Conservation (phyloP, 2,888 invertebrate species). For the Nomada ruficornis region DNA sequence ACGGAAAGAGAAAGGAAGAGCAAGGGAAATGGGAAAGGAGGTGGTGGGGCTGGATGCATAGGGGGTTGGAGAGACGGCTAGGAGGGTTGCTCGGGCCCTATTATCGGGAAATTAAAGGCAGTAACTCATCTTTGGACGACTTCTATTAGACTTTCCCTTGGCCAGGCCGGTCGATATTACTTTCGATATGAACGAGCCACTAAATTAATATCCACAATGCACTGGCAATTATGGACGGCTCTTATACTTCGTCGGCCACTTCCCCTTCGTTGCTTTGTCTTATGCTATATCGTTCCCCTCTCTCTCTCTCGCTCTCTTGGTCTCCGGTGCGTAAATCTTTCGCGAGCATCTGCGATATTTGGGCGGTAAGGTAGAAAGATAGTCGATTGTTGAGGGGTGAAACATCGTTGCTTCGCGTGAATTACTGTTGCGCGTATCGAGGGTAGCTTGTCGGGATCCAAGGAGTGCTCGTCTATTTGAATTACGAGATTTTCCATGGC, state of each 20-base stretch:
- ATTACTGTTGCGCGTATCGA: not conserved
- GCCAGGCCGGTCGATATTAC: slow-evolving; percentile 80
- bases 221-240: slow-evolving; percentile 80
- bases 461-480: not conserved
- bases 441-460: not conserved
- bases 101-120: slow-evolving; percentile 82
- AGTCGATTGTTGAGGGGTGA: not conserved
- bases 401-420: not conserved
- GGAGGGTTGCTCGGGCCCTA: slow-evolving; percentile 75
- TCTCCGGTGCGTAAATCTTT: slow-evolving; percentile 51
- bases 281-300: not conserved
- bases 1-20: slow-evolving; percentile 56
- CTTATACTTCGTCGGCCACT: slow-evolving; percentile 53
- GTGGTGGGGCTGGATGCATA: slow-evolving; percentile 23
- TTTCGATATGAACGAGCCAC: slow-evolving; percentile 83
- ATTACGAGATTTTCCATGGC: too few species aligned
- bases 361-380: not conserved
- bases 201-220: slow-evolving; percentile 83
- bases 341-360: slow-evolving; percentile 66
- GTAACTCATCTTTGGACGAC: slow-evolving; percentile 81
- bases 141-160: slow-evolving; percentile 82
- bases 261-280: slow-evolving; percentile 34
- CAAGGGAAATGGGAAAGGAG: slow-evolving; percentile 10
- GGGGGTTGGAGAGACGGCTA: slow-evolving; percentile 37
- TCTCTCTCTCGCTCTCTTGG: not conserved